A percentile compares a stretch with the other conserved stretches of the same genome.
Conservation (phyloP, 2,113 vertebrate genomes). For the Canis aureus region DNA sequence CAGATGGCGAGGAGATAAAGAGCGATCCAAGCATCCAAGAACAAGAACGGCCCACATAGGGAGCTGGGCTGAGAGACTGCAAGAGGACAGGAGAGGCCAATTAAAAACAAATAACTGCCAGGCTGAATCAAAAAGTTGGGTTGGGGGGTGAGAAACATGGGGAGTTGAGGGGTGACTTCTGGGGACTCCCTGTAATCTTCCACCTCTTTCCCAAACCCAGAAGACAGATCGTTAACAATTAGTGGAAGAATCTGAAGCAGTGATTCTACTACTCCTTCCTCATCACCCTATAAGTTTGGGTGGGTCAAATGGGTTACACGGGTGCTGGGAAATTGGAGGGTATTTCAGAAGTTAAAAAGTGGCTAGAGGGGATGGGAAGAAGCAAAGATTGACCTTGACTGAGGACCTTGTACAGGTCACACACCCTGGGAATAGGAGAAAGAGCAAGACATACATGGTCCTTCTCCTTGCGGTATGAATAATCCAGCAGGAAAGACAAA, state of each 20-base stretch:
- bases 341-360: neutral
- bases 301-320: neutral
- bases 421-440: neutral
- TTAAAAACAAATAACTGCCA: constrained; percentile 22
- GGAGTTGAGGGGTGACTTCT: neutral
- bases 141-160: no score
- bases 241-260: neutral
- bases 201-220: neutral
- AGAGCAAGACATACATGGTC: neutral
- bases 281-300: neutral
- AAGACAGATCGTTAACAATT: neutral
- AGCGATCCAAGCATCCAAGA: constrained; percentile 67
- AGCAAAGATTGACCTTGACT: neutral
- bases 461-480: neutral
- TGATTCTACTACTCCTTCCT: neutral
- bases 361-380: neutral
- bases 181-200: neutral
- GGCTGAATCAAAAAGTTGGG: neutral
- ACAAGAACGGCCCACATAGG: constrained; percentile 74
- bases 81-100: neutral
- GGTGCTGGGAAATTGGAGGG: neutral
- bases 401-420: neutral
- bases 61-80: neutral
- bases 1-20: constrained; percentile 74
- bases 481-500: neutral